phyloP scores from a whole-genome alignment of 2,113 vertebrate species.

The Dromaius novaehollandiae region DNA sequence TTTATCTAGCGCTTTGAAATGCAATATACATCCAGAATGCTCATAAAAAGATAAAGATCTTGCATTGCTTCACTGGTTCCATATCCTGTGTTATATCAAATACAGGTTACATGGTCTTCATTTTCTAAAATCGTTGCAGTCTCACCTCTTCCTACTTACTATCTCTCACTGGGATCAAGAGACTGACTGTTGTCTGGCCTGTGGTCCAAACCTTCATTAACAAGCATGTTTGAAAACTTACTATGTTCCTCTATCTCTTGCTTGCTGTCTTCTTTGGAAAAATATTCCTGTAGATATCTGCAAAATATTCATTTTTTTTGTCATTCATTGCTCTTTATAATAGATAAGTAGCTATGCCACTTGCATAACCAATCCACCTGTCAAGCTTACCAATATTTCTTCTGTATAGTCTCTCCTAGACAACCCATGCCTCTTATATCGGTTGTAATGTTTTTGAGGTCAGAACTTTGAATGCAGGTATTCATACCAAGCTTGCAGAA shows the following conservation, averaged over 20 bases:
- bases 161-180: background rate
- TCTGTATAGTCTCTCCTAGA: background rate
- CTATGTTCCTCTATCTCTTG: background rate
- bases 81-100: background rate
- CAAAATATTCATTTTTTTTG: accelerated
- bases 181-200: background rate
- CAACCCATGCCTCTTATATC: background rate
- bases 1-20: background rate
- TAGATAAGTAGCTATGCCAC: background rate
- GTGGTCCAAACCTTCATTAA: background rate
- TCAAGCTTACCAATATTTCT: background rate
- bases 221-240: background rate
- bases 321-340: background rate
- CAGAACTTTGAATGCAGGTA: background rate
- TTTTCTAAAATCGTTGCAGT: background rate
- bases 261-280: background rate
- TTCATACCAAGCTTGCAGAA: background rate
- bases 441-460: background rate
- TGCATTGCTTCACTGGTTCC: background rate
- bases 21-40: background rate
- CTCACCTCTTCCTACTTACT: background rate
- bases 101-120: background rate
- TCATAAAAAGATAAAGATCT: background rate
- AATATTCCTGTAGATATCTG: background rate
- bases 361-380: background rate